phyloP scores from a whole-genome alignment of 2,113 vertebrate genomes.

The Sigmodon hispidus region DNA sequence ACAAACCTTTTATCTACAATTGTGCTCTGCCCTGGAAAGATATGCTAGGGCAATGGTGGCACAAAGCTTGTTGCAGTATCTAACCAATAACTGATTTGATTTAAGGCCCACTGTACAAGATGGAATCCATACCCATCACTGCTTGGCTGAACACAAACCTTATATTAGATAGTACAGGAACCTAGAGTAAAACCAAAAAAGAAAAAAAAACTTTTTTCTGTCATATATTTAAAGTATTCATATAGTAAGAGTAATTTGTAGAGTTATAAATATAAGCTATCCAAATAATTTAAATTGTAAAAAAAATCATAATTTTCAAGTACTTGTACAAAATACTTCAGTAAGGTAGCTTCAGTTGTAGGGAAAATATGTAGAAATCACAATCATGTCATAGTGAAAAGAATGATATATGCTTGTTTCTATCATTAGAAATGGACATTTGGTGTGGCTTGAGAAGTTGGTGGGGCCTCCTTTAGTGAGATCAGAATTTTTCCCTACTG shows the following conservation, averaged over 20 bases:
- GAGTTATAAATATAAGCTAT: neutral
- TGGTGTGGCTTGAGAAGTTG: no score
- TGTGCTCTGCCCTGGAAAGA: neutral
- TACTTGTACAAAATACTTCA: neutral
- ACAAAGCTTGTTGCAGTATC: neutral
- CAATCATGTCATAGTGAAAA: slow-evolving; percentile 2
- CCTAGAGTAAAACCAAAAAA: neutral
- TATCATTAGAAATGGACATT: neutral
- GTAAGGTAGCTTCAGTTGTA: neutral
- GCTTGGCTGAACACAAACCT: neutral
- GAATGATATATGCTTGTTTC: neutral
- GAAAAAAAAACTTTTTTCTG: neutral
- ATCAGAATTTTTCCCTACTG: no score
- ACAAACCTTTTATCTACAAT: neutral
- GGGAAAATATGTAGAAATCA: neutral
- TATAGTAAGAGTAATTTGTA: neutral
- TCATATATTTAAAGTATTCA: neutral
- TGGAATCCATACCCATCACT: neutral
- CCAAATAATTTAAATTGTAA: slow-evolving; percentile 1
- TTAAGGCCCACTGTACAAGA: neutral
- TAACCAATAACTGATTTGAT: neutral
- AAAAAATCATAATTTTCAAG: neutral
- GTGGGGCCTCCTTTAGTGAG: no score
- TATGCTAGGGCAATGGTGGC: neutral
- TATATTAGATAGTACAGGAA: neutral